Evolutionary conservation across 1,140 invertebrate species (phyloP), one percentile per base, ranked within the genome.

Genomic region (Oppia nitens): DNA sequence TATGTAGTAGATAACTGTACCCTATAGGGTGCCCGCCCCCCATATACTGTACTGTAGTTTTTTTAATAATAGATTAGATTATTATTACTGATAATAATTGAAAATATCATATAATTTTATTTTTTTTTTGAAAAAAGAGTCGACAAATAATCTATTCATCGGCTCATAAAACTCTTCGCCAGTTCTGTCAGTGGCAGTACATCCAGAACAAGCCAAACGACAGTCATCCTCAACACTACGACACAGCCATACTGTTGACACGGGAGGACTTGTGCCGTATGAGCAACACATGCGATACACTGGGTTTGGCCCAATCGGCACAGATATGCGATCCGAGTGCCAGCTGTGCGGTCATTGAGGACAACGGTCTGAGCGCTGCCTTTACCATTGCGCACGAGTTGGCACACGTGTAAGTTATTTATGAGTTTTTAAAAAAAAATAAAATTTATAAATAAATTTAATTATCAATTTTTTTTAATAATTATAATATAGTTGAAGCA

Each of bases 381-480:
- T 94, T 92, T 68, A 92, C 89, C 11, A 89, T 93, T 60, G 87
- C 88, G 23, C 88, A 93, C 65, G 89, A 94, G 74, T 76, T 93
- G 53, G 90, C 88, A 47, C 90, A 94, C 68, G 79, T 91, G 81
- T 87, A 78, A 79, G 85, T 76, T n/a, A n/a, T n/a, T n/a, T n/a
- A n/a, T n/a, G n/a, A n/a, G n/a, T n/a, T n/a, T n/a, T n/a, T n/a
- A n/a, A n/a, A n/a, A n/a, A n/a, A n/a, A n/a, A n/a, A n/a, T n/a
- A n/a, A n/a, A n/a, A n/a, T n/a, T n/a, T n/a, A n/a, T n/a, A n/a
- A n/a, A n/a, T n/a, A n/a, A n/a, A n/a, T n/a, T n/a, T n/a, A n/a
- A n/a, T n/a, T n/a, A n/a, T n/a, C n/a, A n/a, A n/a, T n/a, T n/a
- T n/a, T n/a, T n/a, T n/a, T n/a, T n/a, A n/a, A n/a, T n/a, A n/a